These are phyloP conservation scores for Polydrusus cervinus DNA, from an alignment of 2,888 invertebrate genomes.

Conservation along the genomic window DNA sequence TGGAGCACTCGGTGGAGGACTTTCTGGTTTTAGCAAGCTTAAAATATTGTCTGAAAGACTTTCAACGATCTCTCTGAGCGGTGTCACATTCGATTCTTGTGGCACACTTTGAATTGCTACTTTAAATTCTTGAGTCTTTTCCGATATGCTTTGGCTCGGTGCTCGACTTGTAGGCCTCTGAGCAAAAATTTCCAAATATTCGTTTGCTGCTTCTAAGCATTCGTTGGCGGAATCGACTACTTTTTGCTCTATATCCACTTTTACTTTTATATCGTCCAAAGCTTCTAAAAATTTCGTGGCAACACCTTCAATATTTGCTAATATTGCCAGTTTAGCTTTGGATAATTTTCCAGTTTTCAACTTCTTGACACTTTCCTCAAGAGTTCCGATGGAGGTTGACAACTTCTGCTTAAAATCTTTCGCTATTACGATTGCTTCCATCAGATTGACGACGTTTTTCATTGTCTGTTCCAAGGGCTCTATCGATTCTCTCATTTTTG, in stretches of 20 bases:
- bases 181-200: slow-evolving; percentile 51
- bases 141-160: slow-evolving; percentile 53
- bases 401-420: slow-evolving; percentile 57
- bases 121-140: slow-evolving; percentile 49
- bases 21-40: slow-evolving; percentile 56
- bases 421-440: slow-evolving; percentile 65
- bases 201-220: slow-evolving; percentile 44
- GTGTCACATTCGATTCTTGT: slow-evolving; percentile 46
- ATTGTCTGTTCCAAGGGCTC: slow-evolving; percentile 68
- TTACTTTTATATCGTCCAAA: slow-evolving; percentile 39
- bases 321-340: slow-evolving; percentile 28
- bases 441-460: slow-evolving; percentile 68
- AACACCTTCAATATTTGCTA: slow-evolving; percentile 31
- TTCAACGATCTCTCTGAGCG: slow-evolving; percentile 53
- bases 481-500: slow-evolving; percentile 64
- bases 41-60: slow-evolving; percentile 54
- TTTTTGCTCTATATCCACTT: slow-evolving; percentile 49
- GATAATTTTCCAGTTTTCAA: slow-evolving; percentile 44
- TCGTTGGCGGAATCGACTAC: slow-evolving; percentile 42
- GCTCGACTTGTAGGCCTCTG: slow-evolving; percentile 38
- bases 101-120: slow-evolving; percentile 52
- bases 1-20: slow-evolving; percentile 45
- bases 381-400: slow-evolving; percentile 45
- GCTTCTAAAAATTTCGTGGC: slow-evolving; percentile 38
- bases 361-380: slow-evolving; percentile 43